Conservation (phyloP, 2,113 vertebrate species). For the Typhlomys cinereus region DNA sequence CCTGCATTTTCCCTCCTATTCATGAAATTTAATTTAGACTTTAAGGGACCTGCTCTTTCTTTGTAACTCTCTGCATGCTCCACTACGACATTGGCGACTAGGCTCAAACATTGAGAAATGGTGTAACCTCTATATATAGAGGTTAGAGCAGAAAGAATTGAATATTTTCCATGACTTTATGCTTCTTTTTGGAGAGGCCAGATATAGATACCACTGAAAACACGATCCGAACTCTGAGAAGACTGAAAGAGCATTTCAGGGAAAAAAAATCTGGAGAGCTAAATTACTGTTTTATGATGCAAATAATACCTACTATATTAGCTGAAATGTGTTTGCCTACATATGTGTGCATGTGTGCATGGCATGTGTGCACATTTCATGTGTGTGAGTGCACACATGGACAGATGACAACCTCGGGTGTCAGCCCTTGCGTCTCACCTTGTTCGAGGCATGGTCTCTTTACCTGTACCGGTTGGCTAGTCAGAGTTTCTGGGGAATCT, state of each 20-base stretch:
- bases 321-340: neutral
- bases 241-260: neutral
- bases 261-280: neutral
- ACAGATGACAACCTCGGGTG: neutral
- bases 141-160: neutral
- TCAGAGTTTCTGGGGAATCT: too few species aligned
- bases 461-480: too few species aligned
- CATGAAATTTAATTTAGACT: slow-evolving; percentile 11
- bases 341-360: too few species aligned
- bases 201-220: neutral
- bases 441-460: too few species aligned
- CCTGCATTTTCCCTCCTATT: neutral
- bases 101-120: neutral
- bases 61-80: too few species aligned
- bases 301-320: neutral
- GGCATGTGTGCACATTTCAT: neutral
- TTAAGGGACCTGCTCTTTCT: neutral
- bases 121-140: neutral
- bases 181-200: neutral
- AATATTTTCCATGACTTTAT: neutral
- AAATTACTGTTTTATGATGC: neutral
- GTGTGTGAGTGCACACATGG: too few species aligned
- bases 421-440: too few species aligned
- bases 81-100: neutral
- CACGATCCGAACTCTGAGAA: slow-evolving; percentile 2